Evolutionary conservation across 1,140 invertebrate species (phyloP).

Genomic region (Hormaphis cornu): DNA sequence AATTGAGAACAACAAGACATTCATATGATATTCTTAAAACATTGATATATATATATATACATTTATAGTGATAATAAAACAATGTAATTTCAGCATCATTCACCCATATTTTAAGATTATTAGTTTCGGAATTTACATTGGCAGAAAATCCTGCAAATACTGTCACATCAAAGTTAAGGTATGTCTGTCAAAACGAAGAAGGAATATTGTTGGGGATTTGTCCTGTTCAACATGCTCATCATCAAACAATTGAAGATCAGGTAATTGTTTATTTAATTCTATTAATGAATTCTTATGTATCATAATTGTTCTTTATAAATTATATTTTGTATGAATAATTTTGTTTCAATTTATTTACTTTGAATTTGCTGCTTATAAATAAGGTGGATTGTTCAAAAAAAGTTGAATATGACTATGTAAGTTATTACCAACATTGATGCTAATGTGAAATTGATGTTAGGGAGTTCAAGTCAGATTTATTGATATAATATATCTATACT

Average conservation of each 20-base stretch:
- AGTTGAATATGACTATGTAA: conserved; percentile 63
- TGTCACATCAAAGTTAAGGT: conserved; percentile 77
- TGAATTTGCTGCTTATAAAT: conserved; percentile 38
- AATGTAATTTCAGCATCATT: conserved; percentile 40
- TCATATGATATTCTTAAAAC: too few species aligned
- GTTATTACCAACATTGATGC: conserved; percentile 43
- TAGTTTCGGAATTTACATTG: conserved; percentile 95
- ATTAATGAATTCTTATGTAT: neutral
- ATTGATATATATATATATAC: neutral
- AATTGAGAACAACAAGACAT: neutral
- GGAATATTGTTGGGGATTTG: conserved; percentile 69
- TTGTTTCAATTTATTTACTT: conserved; percentile 35
- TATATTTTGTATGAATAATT: neutral
- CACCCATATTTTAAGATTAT: conserved; percentile 74
- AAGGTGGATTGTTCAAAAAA: conserved; percentile 68
- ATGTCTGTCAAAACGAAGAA: conserved; percentile 83
- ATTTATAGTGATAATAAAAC: neutral
- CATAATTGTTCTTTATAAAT: neutral
- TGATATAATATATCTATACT: too few species aligned
- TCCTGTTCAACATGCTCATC: conserved; percentile 89
- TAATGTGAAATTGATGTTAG: too few species aligned
- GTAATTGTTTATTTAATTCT: conserved; percentile 45
- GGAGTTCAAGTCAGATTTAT: too few species aligned
- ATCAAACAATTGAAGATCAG: conserved; percentile 95
- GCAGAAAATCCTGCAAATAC: conserved; percentile 91